Percentiles rank a stretch among this genome's conserved stretches.
Evolutionary conservation across 2,113 vertebrate genomes (phyloP).

Genomic region (Pollimyrus isidori): DNA sequence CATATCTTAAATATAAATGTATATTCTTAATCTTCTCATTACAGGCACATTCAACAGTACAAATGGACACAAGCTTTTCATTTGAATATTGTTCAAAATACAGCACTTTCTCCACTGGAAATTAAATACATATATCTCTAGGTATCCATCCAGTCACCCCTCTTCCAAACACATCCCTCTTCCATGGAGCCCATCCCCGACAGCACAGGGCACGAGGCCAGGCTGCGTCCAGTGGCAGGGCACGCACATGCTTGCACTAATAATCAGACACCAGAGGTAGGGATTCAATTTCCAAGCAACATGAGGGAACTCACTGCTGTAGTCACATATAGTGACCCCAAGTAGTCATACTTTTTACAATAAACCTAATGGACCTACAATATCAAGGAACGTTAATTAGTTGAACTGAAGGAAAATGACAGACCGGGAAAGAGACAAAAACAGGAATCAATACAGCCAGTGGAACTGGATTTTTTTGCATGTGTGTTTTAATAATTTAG

Average conservation of each 20-base stretch:
- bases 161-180: background rate
- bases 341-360: background rate
- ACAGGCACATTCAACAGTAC: background rate
- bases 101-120: background rate
- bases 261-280: background rate
- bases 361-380: background rate
- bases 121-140: background rate
- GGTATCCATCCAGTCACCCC: background rate
- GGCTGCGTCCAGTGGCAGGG: background rate
- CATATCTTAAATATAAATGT: background rate
- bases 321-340: background rate
- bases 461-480: background rate
- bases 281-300: background rate
- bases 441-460: background rate
- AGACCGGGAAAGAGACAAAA: background rate
- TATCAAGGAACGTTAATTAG: background rate
- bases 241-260: background rate
- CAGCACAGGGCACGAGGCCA: background rate
- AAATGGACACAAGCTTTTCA: background rate
- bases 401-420: background rate
- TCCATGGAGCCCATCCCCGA: background rate
- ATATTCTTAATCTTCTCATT: background rate
- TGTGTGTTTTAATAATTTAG: constrained; percentile 50
- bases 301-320: background rate
- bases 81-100: background rate